Base-by-base conservation (phyloP, 2,888 invertebrate genomes). In the Limnephilus rhombicus region DNA sequence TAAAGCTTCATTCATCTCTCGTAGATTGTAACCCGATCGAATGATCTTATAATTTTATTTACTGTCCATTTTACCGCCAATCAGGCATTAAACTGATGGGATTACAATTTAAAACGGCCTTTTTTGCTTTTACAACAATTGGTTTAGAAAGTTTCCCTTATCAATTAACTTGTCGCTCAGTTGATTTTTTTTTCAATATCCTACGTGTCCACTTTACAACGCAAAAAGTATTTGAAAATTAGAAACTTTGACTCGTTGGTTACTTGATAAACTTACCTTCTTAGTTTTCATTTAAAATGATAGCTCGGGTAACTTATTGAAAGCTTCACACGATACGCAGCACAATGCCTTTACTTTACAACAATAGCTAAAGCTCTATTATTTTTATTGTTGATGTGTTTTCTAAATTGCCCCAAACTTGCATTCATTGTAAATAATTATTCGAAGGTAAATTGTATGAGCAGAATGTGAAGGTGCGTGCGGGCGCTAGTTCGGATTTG, bases 401-500 rank as follows among this genome's bases (percentile, higher is more conserved):
- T 83, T 87, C 87, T 87, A 31, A 87, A 87, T 87, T 87, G 53
- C 87, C 53, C 41, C 80, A 87, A 34, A 86, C 86, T 68, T 86
- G 91, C 86, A 91, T 86, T 91, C 86, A 80, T 80, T 80, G 41
- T 80, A 80, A 89, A 89, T 68, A 68, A 68, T 89, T 89, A 37
- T 89, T 89, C 80, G 18, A 80, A 34, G 80, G 24, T 37, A 89
- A 89, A 80, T 80, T 80, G 88, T 80, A 68, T 24, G 49, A 82
- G 82, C 29, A 45, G 31, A 80, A 31, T 80, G 88, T 89, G 88
- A 80, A 31, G 31, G 88, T 89, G 88, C 88, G 88, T 89, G 88
- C 80, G 29, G 37, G 88, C 88, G 80, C 24, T 80, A 49, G 80
- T 89, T 80, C n/a, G 68, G 80, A 87, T 92, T 92, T 92, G 92